These are phyloP conservation scores for Platerodrilus igneus DNA, from an alignment of 2,888 invertebrate genomes.

Conservation along the genomic window DNA sequence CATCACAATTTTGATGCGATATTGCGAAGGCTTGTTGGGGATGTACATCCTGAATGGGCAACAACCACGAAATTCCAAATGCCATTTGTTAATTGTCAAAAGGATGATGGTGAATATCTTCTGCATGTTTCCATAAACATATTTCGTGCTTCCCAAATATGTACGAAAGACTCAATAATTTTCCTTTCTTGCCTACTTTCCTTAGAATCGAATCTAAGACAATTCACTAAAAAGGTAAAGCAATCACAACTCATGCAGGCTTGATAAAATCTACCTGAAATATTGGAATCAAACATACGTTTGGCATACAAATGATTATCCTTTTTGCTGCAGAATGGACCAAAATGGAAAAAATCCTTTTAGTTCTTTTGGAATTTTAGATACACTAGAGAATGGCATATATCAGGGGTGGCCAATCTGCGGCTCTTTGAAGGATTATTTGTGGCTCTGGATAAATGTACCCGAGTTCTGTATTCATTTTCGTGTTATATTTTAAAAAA, in stretches of 20 bases:
- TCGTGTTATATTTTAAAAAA: no score
- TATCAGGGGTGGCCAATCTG: no score
- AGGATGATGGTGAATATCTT: conserved; percentile 24
- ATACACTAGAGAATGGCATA: no score
- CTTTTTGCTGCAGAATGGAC: conserved; percentile 16
- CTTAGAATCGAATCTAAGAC: conserved; percentile 30
- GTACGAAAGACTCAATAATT: conserved; percentile 23
- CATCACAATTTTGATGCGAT: conserved; percentile 37
- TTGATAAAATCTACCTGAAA: conserved; percentile 15
- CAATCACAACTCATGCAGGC: conserved; percentile 27
- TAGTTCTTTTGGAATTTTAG: no score
- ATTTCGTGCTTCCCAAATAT: conserved; percentile 26
- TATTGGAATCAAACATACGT: conserved; percentile 13
- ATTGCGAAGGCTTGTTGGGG: conserved; percentile 36
- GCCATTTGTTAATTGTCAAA: conserved; percentile 34
- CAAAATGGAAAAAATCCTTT: no score
- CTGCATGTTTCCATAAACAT: conserved; percentile 24
- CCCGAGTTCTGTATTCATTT: no score
- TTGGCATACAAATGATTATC: conserved; percentile 14
- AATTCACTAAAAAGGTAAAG: conserved; percentile 27
- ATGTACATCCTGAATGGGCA: conserved; percentile 36
- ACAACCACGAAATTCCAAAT: conserved; percentile 30
- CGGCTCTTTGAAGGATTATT: no score
- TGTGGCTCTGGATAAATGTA: no score
- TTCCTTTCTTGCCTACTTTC: conserved; percentile 26